A percentile compares a stretch with the other conserved stretches of the same genome.
Evolutionary conservation across 2,797 vertebrate genomes (phyloP).

Genomic region (Neomorphus geoffroyi): DNA sequence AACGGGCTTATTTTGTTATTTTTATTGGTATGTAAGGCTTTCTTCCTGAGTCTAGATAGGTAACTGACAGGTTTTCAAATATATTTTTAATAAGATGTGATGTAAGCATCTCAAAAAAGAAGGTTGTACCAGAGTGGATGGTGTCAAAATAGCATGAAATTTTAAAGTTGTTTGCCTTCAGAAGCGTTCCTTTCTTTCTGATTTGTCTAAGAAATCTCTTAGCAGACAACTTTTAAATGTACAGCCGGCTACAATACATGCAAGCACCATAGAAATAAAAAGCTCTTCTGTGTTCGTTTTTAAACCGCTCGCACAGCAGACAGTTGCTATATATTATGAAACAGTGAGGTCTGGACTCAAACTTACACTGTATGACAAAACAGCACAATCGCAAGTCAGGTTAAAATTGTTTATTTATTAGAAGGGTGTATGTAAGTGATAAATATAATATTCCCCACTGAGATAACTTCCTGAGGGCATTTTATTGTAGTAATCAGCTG

Average conservation of each 20-base stretch:
- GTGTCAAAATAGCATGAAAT: background rate
- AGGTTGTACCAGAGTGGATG: background rate
- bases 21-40: background rate
- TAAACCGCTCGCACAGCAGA: background rate
- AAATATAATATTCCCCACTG: background rate
- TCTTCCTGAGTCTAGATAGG: background rate
- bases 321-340: background rate
- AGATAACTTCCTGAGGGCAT: background rate
- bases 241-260: background rate
- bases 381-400: background rate
- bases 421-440: background rate
- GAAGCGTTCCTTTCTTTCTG: background rate
- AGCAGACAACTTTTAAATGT: background rate
- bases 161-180: background rate
- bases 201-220: background rate
- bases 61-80: background rate
- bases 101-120: background rate
- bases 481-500: background rate
- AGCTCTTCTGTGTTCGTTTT: background rate
- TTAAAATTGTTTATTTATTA: background rate
- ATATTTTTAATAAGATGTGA: background rate
- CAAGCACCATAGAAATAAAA: background rate
- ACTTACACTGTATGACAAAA: background rate
- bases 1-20: background rate
- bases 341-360: background rate